Evolutionary conservation across 2,797 vertebrate species (phyloP), one percentile per base, ranked within the genome.

Genomic region (Sphenopsis melanotis): DNA sequence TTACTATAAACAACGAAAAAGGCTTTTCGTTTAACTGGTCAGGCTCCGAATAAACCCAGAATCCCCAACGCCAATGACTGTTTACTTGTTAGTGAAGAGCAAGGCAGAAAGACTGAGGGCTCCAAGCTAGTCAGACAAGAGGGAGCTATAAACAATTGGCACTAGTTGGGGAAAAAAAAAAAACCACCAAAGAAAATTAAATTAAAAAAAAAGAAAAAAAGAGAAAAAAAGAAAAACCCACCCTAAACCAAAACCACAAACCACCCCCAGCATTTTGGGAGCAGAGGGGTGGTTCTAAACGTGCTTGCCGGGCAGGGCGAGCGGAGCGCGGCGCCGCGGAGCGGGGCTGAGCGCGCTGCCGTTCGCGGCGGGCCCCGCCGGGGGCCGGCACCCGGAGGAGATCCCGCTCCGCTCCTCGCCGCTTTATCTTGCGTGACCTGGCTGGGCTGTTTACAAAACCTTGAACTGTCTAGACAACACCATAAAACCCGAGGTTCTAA

Each of bases 401-500:
- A 90, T 94, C 95, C 94, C 97, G 97, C 97, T 96, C 97, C 95
- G 96, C 96, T 98, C 87, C 60, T 94, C 96, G 96, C 97, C 96
- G 96, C 97, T 98, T 98, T 98, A 96, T 98, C 97, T 98, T 98
- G 98, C 98, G 95, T 98, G 98, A 98, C 98, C 98, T 97, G 98
- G 97, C 97, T 87, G 98, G 97, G 98, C 98, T 99, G 99, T 99
- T 99, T 99, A 99, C 99, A 99, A 99, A 99, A 99, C 99, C 99
- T 99, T 99, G 99, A 99, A 99, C 99, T 98, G 99, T 99, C 99
- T 99, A 99, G 99, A 99, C 99, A 99, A 98, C 98, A 98, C 98
- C 98, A 99, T 99, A 99, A 99, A 99, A 98, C 89, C 94, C 90
- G 93, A 97, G 98, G 98, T 98, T 98, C 98, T 99, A 99, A 99